Evolutionary conservation across 2,113 vertebrate species (phyloP).

Genomic region (Benitochromis conjunctus): DNA sequence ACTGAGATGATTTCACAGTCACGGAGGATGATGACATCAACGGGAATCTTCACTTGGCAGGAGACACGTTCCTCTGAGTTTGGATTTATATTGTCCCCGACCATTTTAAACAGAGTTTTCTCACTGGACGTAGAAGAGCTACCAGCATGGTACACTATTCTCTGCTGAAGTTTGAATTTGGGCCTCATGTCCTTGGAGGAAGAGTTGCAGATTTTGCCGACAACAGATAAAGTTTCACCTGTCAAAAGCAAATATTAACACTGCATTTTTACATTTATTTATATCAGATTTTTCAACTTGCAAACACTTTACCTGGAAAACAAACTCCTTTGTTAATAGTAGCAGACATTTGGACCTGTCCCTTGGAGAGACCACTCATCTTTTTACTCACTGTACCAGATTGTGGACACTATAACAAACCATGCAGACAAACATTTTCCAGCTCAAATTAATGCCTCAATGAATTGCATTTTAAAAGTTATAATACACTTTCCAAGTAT

Average conservation of each 20-base stretch:
- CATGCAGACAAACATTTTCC: background rate
- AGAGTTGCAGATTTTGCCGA: constrained; percentile 46
- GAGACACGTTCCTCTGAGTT: constrained; percentile 17
- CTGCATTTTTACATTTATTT: background rate
- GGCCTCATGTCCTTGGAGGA: background rate
- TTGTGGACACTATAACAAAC: constrained; percentile 37
- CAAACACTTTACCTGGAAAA: constrained; percentile 52
- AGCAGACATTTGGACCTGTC: constrained; percentile 35
- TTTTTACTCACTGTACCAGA: constrained; percentile 36
- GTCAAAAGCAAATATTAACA: background rate
- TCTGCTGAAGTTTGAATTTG: constrained; percentile 52
- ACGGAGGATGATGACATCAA: background rate
- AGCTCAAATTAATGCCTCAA: background rate
- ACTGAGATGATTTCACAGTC: background rate
- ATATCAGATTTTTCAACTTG: background rate
- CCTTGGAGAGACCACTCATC: constrained; percentile 42
- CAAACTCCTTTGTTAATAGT: constrained; percentile 31
- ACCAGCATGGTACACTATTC: background rate
- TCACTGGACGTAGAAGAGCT: rapidly evolving
- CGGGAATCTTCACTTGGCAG: constrained; percentile 31
- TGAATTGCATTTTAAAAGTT: background rate
- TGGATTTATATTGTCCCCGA: constrained; percentile 13
- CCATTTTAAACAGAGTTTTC: constrained; percentile 24
- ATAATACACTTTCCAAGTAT: background rate
- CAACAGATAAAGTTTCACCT: constrained; percentile 58